These are phyloP conservation scores for Apostichopus leukothele DNA, from an alignment of 53 echinoderm and acorn worm genomes.

Conservation along the genomic window DNA sequence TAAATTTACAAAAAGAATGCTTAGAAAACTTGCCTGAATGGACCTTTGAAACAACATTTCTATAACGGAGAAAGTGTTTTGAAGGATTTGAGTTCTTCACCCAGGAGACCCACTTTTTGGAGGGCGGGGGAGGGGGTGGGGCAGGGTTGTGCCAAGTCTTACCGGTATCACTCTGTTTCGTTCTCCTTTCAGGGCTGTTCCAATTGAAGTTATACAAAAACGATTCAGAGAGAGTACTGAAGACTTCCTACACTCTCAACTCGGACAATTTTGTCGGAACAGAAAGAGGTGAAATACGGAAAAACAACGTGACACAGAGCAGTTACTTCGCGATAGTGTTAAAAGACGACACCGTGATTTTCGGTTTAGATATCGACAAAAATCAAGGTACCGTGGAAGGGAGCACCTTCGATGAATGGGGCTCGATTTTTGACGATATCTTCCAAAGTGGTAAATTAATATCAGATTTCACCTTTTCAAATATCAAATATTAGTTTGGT, in stretches of 20 bases:
- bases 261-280: conserved; percentile 76
- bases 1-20: no score
- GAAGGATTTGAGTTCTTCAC: no score
- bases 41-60: not conserved
- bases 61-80: no score
- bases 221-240: conserved; percentile 66
- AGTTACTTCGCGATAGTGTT: conserved; percentile 77
- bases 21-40: no score
- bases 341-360: conserved; percentile 70
- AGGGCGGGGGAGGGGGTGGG: no score
- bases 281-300: conserved; percentile 73
- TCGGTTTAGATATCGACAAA: conserved; percentile 45
- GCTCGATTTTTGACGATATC: conserved; percentile 66
- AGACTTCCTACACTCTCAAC: conserved; percentile 71
- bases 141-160: no score
- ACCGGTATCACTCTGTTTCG: no score
- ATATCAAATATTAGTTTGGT: no score
- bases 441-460: conserved; percentile 67
- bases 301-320: conserved; percentile 42
- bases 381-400: conserved; percentile 40
- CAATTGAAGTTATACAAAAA: conserved; percentile 80
- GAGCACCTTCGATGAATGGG: conserved; percentile 65
- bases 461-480: not conserved
- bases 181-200: conserved; percentile 53
- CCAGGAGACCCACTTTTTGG: not conserved